These are phyloP conservation scores for Cydia amplana DNA, from an alignment of 1,140 invertebrate genomes.

Conservation along the genomic window DNA sequence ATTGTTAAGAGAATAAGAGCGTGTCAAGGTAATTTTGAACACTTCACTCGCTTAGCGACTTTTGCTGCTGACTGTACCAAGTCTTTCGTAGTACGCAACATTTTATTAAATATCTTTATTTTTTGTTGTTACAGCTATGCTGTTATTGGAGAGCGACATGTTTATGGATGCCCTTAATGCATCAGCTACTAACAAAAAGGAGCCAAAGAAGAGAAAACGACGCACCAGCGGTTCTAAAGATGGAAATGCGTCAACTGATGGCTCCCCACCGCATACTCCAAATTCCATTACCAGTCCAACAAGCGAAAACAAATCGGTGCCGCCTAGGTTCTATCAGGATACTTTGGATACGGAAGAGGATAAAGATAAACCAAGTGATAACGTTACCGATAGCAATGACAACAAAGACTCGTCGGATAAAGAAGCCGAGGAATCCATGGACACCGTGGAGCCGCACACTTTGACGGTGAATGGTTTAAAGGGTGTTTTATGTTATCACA, in stretches of 20 bases:
- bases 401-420: slow-evolving; percentile 46
- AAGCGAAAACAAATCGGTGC: slow-evolving; percentile 78
- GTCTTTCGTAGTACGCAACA: too few relatives aligned
- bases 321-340: slow-evolving; percentile 94
- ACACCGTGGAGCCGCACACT: slow-evolving; percentile 59
- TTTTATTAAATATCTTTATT: neutral
- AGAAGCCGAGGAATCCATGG: slow-evolving; percentile 80
- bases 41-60: too few relatives aligned
- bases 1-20: too few relatives aligned
- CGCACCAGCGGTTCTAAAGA: slow-evolving; percentile 84
- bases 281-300: slow-evolving; percentile 63
- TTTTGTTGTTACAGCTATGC: slow-evolving; percentile 81
- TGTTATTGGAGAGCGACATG: slow-evolving; percentile 92
- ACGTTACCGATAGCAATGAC: slow-evolving; percentile 48
- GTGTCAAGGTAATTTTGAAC: too few relatives aligned
- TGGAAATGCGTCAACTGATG: slow-evolving; percentile 76
- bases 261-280: slow-evolving; percentile 66
- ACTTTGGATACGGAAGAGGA: slow-evolving; percentile 87
- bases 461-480: slow-evolving; percentile 78
- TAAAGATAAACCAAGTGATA: slow-evolving; percentile 57
- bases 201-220: slow-evolving; percentile 88
- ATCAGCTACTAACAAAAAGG: slow-evolving; percentile 86
- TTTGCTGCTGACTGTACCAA: too few relatives aligned
- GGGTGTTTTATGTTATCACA: slow-evolving; percentile 85
- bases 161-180: slow-evolving; percentile 94